phyloP scores from a whole-genome alignment of 1,140 invertebrate genomes.

The Tenebrio molitor region DNA sequence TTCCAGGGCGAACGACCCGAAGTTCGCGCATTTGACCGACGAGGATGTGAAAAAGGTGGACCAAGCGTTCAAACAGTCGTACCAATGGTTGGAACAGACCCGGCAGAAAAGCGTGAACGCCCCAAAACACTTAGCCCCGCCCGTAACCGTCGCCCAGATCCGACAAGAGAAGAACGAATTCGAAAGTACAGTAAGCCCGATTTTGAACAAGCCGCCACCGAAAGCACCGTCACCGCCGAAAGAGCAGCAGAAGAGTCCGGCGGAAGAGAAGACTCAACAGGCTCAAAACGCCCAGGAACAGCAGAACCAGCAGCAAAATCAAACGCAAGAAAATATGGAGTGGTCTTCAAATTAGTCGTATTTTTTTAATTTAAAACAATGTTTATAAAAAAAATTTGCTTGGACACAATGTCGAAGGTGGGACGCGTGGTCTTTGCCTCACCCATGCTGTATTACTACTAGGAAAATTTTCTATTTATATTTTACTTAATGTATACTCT shows the following conservation, averaged over 20 bases:
- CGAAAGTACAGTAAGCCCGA: conserved; percentile 78
- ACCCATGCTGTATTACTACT: conserved; percentile 27
- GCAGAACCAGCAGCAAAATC: conserved; percentile 48
- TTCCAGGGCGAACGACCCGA: conserved; percentile 66
- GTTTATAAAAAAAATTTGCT: conserved; percentile 40
- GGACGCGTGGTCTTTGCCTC: conserved; percentile 6
- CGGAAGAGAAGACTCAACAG: conserved; percentile 51
- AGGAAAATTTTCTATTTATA: conserved; percentile 36
- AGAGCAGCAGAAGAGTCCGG: conserved; percentile 59
- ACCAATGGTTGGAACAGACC: conserved; percentile 82
- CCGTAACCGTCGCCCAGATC: conserved; percentile 83
- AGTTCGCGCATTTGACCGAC: conserved; percentile 86
- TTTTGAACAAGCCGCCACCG: conserved; percentile 89
- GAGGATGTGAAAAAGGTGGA: conserved; percentile 83
- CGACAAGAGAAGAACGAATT: conserved; percentile 78
- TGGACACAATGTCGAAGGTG: conserved; percentile 6
- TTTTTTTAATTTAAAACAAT: conserved; percentile 44
- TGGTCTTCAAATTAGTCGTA: conserved; percentile 57
- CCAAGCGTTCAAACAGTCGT: conserved; percentile 71
- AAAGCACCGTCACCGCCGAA: conserved; percentile 72
- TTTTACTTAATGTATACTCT: conserved; percentile 24
- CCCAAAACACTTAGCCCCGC: conserved; percentile 76
- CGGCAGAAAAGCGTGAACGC: conserved; percentile 73
- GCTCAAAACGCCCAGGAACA: conserved; percentile 49
- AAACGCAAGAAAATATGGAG: conserved; percentile 61